phyloP scores from a whole-genome alignment of 2,113 vertebrate species.

The Paratilapia polleni region DNA sequence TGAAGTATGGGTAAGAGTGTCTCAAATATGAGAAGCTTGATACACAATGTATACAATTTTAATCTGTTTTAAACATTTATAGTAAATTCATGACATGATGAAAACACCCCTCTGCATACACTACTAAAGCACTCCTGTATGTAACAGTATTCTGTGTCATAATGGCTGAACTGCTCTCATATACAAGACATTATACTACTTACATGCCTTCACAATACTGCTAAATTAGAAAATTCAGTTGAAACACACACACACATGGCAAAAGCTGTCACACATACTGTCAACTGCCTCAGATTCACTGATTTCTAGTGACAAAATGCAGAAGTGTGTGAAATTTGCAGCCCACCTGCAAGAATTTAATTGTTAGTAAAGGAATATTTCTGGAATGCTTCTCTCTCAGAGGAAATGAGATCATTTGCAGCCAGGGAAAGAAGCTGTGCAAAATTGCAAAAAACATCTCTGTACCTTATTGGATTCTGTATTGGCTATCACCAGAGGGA shows the following conservation, averaged over 20 bases:
- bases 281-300: neutral
- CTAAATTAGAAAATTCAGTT: neutral
- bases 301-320: neutral
- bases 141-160: neutral
- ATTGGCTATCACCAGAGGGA: neutral
- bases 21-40: neutral
- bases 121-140: neutral
- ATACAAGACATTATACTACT: neutral
- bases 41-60: too few relatives aligned
- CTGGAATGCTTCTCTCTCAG: neutral
- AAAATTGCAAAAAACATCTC: neutral
- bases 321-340: neutral
- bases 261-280: neutral
- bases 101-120: neutral
- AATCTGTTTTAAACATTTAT: neutral
- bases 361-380: neutral
- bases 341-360: neutral
- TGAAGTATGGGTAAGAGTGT: neutral
- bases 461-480: neutral
- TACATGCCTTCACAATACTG: neutral
- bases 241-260: neutral
- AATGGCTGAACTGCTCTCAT: neutral
- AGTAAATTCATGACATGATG: neutral
- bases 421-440: neutral
- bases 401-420: conserved; percentile 7